Evolutionary conservation across 92 coral and sea anemone genomes (phyloP).

Genomic region (Ricordea florida): DNA sequence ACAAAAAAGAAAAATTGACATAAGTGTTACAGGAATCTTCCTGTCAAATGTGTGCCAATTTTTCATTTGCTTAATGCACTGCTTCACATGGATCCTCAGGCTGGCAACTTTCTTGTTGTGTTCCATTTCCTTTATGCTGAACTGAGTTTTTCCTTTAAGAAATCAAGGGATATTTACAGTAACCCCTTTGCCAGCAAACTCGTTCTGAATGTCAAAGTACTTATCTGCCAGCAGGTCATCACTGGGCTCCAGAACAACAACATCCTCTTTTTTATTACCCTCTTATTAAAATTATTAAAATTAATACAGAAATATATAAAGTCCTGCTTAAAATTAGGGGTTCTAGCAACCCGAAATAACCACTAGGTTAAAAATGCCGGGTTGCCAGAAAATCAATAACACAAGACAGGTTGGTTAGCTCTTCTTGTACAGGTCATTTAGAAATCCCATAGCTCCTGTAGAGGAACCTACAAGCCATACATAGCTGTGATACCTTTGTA

Average conservation of each 20-base stretch:
- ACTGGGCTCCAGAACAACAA: conserved; percentile 29
- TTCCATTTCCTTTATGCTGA: conserved; percentile 26
- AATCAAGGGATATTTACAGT: conserved; percentile 40
- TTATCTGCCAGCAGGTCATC: conserved; percentile 44
- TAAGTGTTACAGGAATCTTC: conserved; percentile 39
- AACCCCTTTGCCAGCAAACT: conserved; percentile 38
- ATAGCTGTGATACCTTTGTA: conserved; percentile 41
- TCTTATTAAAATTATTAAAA: too few relatives aligned
- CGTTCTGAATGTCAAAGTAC: conserved; percentile 54
- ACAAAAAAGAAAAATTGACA: too few relatives aligned
- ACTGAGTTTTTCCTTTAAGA: conserved; percentile 57
- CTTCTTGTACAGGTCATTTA: conserved; percentile 40
- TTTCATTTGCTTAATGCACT: conserved; percentile 37
- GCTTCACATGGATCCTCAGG: conserved; percentile 56
- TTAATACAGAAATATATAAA: too few relatives aligned
- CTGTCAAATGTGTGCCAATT: conserved; percentile 56
- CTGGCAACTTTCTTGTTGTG: conserved; percentile 50
- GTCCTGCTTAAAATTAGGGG: too few relatives aligned
- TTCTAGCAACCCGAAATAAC: too few relatives aligned
- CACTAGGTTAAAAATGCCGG: too few relatives aligned
- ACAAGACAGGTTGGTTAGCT: conserved; percentile 36
- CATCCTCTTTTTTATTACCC: too few relatives aligned
- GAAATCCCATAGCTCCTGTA: conserved; percentile 40
- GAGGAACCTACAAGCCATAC: conserved; percentile 53
- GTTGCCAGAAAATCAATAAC: conserved; percentile 22